Conservation (phyloP, 2,888 invertebrate genomes). For the Campopleginae sp. region DNA sequence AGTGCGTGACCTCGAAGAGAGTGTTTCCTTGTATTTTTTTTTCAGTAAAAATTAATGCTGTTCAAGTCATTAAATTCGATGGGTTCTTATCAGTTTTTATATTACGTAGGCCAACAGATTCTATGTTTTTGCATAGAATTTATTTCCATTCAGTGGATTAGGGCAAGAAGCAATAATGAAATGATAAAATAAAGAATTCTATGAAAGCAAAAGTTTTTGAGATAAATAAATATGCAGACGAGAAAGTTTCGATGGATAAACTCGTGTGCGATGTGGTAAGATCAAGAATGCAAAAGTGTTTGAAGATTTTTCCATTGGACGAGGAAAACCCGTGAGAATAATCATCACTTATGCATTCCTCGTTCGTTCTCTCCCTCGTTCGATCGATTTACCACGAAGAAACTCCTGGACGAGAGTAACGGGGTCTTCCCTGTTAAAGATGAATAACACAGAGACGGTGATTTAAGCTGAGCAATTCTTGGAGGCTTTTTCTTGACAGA, state of each 20-base stretch:
- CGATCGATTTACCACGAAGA: slow-evolving; percentile 75
- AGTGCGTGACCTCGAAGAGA: no score
- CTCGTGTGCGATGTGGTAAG: not conserved
- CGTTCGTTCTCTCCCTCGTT: slow-evolving; percentile 65
- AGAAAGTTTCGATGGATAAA: slow-evolving; percentile 17
- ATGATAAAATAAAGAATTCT: not conserved
- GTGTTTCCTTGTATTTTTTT: no score
- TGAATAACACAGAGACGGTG: slow-evolving; percentile 70
- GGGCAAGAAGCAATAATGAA: not conserved
- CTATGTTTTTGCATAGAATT: no score
- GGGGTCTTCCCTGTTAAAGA: slow-evolving; percentile 72
- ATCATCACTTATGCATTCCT: slow-evolving; percentile 68
- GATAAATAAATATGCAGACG: not conserved
- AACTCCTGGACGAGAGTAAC: slow-evolving; percentile 73
- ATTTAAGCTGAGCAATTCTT: slow-evolving; percentile 65
- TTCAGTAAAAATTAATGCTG: no score
- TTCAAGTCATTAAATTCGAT: no score
- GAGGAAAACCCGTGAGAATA: slow-evolving; percentile 56
- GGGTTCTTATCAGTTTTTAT: no score
- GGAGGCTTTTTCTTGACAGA: slow-evolving; percentile 67
- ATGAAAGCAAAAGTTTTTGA: not conserved
- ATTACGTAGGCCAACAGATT: no score
- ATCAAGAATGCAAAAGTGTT: slow-evolving; percentile 23
- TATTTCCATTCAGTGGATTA: not conserved
- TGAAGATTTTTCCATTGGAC: slow-evolving; percentile 53